Evolutionary conservation across 2,113 vertebrate genomes (phyloP).

Genomic region (Dasyornis broadbenti): DNA sequence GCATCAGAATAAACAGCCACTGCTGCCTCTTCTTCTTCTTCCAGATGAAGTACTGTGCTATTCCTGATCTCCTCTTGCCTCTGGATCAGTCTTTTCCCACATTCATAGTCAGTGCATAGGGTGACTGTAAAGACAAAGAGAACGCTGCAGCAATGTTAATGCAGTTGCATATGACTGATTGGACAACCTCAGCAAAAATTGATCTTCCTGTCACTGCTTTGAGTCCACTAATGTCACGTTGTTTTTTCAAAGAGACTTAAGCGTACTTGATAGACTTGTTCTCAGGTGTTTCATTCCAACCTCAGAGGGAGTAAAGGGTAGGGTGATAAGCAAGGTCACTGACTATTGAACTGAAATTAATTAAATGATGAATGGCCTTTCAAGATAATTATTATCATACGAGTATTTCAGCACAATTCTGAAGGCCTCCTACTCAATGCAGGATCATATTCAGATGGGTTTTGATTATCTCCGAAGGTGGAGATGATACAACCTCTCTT

Average conservation of each 20-base stretch:
- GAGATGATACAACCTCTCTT: background rate
- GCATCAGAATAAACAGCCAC: conserved; percentile 49
- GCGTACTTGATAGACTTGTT: conserved; percentile 78
- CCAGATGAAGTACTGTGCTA: background rate
- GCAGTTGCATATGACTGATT: conserved; percentile 51
- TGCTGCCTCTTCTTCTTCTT: background rate
- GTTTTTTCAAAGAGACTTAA: conserved; percentile 69
- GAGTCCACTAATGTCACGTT: conserved; percentile 67
- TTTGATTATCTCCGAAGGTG: background rate
- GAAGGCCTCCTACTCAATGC: background rate
- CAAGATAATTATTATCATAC: conserved; percentile 71
- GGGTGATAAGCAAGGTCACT: conserved; percentile 77
- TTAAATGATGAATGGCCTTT: conserved; percentile 80
- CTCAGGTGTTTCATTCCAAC: conserved; percentile 74
- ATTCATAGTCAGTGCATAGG: conserved; percentile 46
- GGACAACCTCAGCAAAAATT: conserved; percentile 78
- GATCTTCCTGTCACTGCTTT: conserved; percentile 74
- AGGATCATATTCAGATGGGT: background rate
- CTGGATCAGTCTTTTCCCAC: conserved; percentile 3
- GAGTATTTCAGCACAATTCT: background rate
- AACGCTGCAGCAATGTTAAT: conserved; percentile 60
- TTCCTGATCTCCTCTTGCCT: conserved; percentile 31
- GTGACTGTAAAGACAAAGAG: conserved; percentile 47
- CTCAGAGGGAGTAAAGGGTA: conserved; percentile 65
- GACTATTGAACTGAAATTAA: conserved; percentile 85